Conservation (phyloP, 2,888 invertebrate genomes). For the Phorcus lineatus region DNA sequence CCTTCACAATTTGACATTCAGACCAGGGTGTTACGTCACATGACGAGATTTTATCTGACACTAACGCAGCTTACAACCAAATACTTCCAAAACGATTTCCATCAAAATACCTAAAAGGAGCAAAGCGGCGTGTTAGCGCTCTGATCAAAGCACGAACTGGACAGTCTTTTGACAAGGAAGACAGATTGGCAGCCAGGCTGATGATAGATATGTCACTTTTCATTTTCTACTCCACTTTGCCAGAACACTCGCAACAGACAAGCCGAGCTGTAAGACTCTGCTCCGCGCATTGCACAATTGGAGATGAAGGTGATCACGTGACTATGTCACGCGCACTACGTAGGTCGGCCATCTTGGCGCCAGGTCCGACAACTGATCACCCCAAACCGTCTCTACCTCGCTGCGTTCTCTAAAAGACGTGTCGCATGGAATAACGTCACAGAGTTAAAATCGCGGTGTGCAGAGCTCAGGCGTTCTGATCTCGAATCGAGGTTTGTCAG, state of each 20-base stretch:
- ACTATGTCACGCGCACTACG: conserved; percentile 1
- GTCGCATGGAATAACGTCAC: conserved; percentile 14
- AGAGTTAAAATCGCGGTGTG: too few relatives aligned
- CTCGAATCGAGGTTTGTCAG: conserved; percentile 1
- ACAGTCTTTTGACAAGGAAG: conserved; percentile 20
- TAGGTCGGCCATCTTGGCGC: conserved; percentile 17
- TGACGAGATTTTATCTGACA: conserved; percentile 12
- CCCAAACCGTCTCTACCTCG: background rate
- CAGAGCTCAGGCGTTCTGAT: too few relatives aligned
- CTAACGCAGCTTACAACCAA: conserved; percentile 15
- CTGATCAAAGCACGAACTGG: conserved; percentile 4
- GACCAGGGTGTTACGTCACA: background rate
- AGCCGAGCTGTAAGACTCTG: background rate
- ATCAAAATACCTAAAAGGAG: conserved; percentile 14
- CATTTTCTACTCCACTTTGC: conserved; percentile 8
- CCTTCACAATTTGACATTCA: background rate
- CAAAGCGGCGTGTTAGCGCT: background rate
- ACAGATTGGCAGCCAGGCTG: conserved; percentile 17
- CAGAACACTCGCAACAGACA: background rate
- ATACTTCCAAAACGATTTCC: conserved; percentile 21
- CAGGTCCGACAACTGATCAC: conserved; percentile 16
- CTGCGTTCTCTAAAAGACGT: conserved; percentile 15
- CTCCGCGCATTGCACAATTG: background rate
- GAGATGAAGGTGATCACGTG: conserved; percentile 13
- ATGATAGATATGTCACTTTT: conserved; percentile 22